Evolutionary conservation across 2,113 vertebrate genomes (phyloP).

Genomic region (Odontesthes bonariensis): DNA sequence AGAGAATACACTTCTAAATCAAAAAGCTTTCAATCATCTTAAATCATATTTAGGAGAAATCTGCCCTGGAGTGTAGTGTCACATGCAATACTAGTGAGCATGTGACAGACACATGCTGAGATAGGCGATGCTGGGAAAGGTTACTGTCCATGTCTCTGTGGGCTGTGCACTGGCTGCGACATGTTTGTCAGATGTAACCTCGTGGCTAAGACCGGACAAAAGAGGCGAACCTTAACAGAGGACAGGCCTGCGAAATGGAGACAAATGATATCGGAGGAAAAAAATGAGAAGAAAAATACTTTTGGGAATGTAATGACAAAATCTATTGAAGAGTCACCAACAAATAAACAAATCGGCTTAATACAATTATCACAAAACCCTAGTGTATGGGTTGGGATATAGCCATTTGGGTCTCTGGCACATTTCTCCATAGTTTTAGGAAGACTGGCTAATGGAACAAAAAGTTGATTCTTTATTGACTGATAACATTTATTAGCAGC

Average conservation of each 20-base stretch:
- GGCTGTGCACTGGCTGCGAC: conserved; percentile 88
- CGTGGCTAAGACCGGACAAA: conserved; percentile 47
- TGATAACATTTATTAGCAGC: neutral
- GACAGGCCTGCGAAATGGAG: conserved; percentile 21
- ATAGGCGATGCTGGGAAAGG: conserved; percentile 91
- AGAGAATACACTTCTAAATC: conserved; percentile 99
- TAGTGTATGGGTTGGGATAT: too few species aligned
- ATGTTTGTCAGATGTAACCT: conserved; percentile 80
- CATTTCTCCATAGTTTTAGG: neutral
- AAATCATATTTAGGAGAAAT: conserved; percentile 96
- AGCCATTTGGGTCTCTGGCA: too few species aligned
- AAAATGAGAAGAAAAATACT: neutral
- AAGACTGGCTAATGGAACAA: neutral
- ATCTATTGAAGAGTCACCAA: too few species aligned
- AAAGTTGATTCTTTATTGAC: neutral
- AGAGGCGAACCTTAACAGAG: conserved; percentile 29
- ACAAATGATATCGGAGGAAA: conserved; percentile 3
- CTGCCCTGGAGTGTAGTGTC: conserved; percentile 88
- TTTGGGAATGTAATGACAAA: neutral
- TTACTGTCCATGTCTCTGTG: conserved; percentile 86
- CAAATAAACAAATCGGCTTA: too few species aligned
- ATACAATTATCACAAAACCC: too few species aligned
- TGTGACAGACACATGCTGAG: conserved; percentile 89
- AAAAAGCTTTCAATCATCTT: conserved; percentile 99
- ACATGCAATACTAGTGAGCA: conserved; percentile 91